Conservation (phyloP, 2,888 invertebrate genomes). For the Pomacea canaliculata region DNA sequence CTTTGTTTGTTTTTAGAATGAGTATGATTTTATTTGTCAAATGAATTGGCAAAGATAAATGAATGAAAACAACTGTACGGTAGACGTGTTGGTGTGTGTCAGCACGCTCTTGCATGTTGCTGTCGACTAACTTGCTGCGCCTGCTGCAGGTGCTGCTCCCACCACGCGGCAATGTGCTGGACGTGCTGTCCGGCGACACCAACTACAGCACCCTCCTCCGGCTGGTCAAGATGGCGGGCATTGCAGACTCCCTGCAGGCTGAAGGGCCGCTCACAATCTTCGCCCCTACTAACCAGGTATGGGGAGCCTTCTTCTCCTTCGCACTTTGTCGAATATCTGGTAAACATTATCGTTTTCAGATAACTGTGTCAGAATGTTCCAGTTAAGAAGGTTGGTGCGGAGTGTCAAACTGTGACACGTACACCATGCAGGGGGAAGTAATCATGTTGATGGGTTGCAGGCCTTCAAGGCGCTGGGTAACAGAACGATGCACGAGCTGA, state of each 20-base stretch:
- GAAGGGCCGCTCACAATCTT: conserved; percentile 74
- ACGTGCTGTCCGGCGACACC: conserved; percentile 68
- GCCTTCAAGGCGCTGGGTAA: conserved; percentile 73
- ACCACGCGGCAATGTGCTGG: conserved; percentile 72
- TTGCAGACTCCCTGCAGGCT: conserved; percentile 72
- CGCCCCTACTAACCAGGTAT: conserved; percentile 74
- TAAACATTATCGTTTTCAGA: too few species aligned
- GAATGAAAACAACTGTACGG: too few species aligned
- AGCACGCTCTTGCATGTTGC: neutral
- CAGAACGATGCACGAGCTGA: conserved; percentile 70
- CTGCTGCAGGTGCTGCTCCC: conserved; percentile 68
- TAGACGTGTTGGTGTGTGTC: neutral
- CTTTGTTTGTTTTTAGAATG: too few species aligned
- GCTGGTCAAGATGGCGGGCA: conserved; percentile 70
- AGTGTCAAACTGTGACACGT: too few species aligned
- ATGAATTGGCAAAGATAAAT: too few species aligned
- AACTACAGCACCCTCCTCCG: conserved; percentile 55
- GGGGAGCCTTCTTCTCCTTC: too few species aligned
- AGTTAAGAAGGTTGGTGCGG: too few species aligned
- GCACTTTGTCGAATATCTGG: too few species aligned
- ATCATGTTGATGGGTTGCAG: conserved; percentile 37
- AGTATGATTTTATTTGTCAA: too few species aligned
- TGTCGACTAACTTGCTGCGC: neutral
- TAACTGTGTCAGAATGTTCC: too few species aligned
- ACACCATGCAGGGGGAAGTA: too few species aligned